Base-by-base conservation (phyloP, 2,113 vertebrate species). In the Pygoscelis antarcticus region DNA sequence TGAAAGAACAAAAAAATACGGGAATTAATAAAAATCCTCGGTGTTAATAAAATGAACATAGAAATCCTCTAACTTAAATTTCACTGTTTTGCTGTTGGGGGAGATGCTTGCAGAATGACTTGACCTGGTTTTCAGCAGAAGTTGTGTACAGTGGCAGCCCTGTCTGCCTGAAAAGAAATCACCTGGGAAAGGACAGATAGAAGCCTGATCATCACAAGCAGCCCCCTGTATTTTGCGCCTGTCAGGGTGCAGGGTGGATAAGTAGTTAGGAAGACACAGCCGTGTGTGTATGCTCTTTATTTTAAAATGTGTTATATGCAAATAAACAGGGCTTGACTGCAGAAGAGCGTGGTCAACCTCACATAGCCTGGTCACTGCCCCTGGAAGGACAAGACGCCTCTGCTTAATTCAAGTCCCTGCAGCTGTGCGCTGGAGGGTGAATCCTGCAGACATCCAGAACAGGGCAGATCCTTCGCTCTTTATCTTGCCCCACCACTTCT, bases 341-440 rank as follows among this genome's bases (percentile, higher is more conserved):
- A 22, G 61, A 52, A 75, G 54, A 65, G 7, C 4, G 1, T 4
- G 11, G 23, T 40, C 38, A 27, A 38, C 25, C 19, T 66, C 13
- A 12, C 11, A 6, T 2, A 36, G 19, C 23, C 66, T 61, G 22
- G 40, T 14, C 51, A 10, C 26, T n/a, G 40, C 7, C n/a, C 26
- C 32, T 49, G 46, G 22, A 61, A 70, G 40, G 36, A 49, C 0
- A 0, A 20, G 62, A 18, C 0, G 2, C 0, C 2, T 2, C 3
- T 93, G 26, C 16, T 65, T 65, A 19, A 76, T 61, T 65, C 13
- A 29, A 40, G 30, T 6, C 42, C 29, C 22, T 26, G 21, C 7
- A 70, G 13, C 27, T 47, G 5, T 40, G 7, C 0, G 0, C 17
- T 40, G 21, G 18, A 71, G 32, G 27, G 25, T 40, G 83, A 88